phyloP scores from a whole-genome alignment of 2,113 vertebrate genomes.

The Epinephelus lanceolatus region DNA sequence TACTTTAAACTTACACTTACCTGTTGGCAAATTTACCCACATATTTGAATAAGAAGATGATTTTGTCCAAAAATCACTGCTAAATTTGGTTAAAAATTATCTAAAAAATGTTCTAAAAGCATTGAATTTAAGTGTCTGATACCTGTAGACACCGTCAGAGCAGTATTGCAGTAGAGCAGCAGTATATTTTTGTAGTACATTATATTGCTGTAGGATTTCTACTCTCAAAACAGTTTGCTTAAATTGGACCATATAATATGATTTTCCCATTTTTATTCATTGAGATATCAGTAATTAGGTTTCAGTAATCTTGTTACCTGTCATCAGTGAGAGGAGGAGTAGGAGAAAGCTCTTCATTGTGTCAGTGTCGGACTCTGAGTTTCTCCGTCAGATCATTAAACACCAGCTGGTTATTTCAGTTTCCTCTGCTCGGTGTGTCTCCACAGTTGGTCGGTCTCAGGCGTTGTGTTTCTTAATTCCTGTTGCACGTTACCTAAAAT shows the following conservation, averaged over 20 bases:
- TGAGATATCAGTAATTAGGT: not conserved
- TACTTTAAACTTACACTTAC: too few relatives aligned
- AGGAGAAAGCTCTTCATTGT: constrained; percentile 9
- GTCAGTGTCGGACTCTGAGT: not conserved
- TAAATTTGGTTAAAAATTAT: too few relatives aligned
- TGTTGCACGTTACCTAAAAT: not conserved
- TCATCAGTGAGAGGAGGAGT: constrained; percentile 31
- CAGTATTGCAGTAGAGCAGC: not conserved
- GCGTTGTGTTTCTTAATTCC: not conserved
- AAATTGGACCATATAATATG: not conserved
- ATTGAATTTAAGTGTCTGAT: too few relatives aligned
- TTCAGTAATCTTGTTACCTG: constrained; percentile 43
- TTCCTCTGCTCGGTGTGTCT: not conserved
- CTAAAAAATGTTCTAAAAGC: too few relatives aligned
- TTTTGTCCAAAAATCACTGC: too few relatives aligned
- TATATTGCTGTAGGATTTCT: not conserved
- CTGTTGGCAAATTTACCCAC: too few relatives aligned
- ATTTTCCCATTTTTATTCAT: not conserved
- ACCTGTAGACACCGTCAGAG: too few relatives aligned
- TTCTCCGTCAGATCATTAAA: not conserved
- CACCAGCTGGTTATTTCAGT: not conserved
- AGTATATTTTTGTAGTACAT: not conserved
- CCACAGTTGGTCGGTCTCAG: not conserved
- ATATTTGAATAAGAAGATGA: too few relatives aligned
- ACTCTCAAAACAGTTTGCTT: not conserved